phyloP scores from a whole-genome alignment of 2,888 invertebrate species.

The Aleiodes testaceus region DNA sequence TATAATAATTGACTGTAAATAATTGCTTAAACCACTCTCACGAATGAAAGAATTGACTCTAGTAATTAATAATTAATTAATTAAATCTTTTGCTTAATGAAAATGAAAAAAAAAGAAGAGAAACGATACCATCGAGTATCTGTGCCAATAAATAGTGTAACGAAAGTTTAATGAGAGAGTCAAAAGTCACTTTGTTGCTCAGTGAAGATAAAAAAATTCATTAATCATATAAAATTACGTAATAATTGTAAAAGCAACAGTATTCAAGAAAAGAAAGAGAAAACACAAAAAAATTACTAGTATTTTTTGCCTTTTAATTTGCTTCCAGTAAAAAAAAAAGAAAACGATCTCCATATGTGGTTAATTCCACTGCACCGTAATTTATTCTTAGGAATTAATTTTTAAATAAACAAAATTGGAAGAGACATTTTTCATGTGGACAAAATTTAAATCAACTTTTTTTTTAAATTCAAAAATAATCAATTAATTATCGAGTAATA shows the following conservation, averaged over 20 bases:
- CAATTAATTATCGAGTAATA: neutral
- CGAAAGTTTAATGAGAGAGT: neutral
- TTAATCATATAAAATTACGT: neutral
- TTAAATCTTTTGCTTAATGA: conserved; percentile 16
- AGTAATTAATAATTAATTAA: conserved; percentile 4
- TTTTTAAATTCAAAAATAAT: neutral
- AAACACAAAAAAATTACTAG: neutral
- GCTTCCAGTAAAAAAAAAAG: conserved; percentile 20
- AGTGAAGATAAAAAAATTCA: conserved; percentile 9
- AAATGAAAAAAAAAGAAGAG: neutral
- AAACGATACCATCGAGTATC: conserved; percentile 16
- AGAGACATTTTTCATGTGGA: conserved; percentile 1
- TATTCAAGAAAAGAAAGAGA: conserved; percentile 6
- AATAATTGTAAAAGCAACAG: conserved; percentile 26
- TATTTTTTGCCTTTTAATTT: conserved; percentile 32
- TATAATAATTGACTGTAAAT: conserved; percentile 15
- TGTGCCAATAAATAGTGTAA: conserved; percentile 36
- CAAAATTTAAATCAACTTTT: neutral
- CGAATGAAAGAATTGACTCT: conserved; percentile 18
- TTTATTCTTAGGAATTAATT: conserved; percentile 12
- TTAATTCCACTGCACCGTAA: neutral
- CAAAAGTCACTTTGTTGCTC: conserved; percentile 22
- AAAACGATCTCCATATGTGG: conserved; percentile 29
- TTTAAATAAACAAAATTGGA: conserved; percentile 1
- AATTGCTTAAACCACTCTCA: conserved; percentile 18